These are phyloP conservation scores for Euschistus heros DNA, from an alignment of 1,140 invertebrate species.

Conservation along the genomic window DNA sequence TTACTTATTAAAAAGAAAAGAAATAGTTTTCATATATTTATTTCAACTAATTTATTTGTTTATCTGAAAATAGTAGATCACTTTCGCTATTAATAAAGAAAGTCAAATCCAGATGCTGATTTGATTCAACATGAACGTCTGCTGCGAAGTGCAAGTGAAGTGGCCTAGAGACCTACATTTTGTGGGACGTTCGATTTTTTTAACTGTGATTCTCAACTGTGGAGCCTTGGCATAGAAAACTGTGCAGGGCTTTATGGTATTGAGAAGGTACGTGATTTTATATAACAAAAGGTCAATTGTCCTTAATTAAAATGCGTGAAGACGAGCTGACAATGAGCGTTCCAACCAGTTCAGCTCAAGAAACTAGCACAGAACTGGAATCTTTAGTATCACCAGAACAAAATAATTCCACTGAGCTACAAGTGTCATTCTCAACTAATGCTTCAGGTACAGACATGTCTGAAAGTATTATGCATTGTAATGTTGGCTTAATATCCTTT, in stretches of 20 bases:
- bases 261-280: conserved; percentile 19
- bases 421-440: conserved; percentile 28
- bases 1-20: too few species aligned
- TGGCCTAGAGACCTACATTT: conserved; percentile 61
- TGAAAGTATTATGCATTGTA: not conserved
- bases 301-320: conserved; percentile 26
- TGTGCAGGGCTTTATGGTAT: conserved; percentile 20
- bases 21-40: too few species aligned
- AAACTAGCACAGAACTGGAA: conserved; percentile 23
- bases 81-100: conserved; percentile 20
- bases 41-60: too few species aligned
- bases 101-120: conserved; percentile 30
- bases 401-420: conserved; percentile 29
- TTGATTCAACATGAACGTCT: conserved; percentile 34
- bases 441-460: conserved; percentile 25
- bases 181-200: conserved; percentile 20
- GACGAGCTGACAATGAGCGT: conserved; percentile 24
- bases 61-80: not conserved
- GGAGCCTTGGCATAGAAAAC: conserved; percentile 20
- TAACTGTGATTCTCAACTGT: conserved; percentile 14
- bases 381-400: conserved; percentile 22
- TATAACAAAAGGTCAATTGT: not conserved
- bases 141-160: conserved; percentile 54
- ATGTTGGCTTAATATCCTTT: not conserved
- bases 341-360: conserved; percentile 24